Evolutionary conservation across 2,113 vertebrate genomes (phyloP).

Genomic region (Pantherophis guttatus): DNA sequence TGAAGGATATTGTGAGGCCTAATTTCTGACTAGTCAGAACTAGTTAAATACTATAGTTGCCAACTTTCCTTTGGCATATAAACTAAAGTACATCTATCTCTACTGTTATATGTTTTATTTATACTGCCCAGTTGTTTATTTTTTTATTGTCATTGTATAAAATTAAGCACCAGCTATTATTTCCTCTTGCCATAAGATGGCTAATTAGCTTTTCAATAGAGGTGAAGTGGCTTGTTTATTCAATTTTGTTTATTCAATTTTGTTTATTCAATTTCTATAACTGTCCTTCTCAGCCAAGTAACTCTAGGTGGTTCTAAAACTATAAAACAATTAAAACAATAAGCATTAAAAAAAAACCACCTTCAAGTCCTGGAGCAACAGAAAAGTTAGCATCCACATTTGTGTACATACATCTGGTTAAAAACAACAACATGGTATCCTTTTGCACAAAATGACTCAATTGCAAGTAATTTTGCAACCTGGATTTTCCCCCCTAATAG

Average conservation of each 20-base stretch:
- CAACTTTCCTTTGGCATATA: background rate
- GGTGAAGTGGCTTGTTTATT: background rate
- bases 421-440: background rate
- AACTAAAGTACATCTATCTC: slow-evolving; percentile 34
- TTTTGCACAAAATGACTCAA: background rate
- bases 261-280: background rate
- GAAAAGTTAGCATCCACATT: background rate
- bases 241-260: background rate
- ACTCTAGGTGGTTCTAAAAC: background rate
- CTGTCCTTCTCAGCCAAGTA: background rate
- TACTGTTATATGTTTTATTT: background rate
- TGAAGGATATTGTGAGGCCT: slow-evolving; percentile 25
- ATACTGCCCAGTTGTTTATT: fast-evolving
- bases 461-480: background rate
- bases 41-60: slow-evolving; percentile 21
- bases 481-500: background rate
- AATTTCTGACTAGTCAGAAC: slow-evolving; percentile 25
- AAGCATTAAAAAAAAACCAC: background rate
- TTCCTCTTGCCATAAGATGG: slow-evolving; percentile 68
- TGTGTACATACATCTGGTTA: background rate
- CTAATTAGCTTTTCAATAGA: slow-evolving; percentile 37
- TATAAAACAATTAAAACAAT: background rate
- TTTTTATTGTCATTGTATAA: slow-evolving; percentile 14
- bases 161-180: slow-evolving; percentile 37
- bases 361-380: background rate